phyloP scores from a whole-genome alignment of 2,888 invertebrate genomes.

The Ferdinandea cuprea region DNA sequence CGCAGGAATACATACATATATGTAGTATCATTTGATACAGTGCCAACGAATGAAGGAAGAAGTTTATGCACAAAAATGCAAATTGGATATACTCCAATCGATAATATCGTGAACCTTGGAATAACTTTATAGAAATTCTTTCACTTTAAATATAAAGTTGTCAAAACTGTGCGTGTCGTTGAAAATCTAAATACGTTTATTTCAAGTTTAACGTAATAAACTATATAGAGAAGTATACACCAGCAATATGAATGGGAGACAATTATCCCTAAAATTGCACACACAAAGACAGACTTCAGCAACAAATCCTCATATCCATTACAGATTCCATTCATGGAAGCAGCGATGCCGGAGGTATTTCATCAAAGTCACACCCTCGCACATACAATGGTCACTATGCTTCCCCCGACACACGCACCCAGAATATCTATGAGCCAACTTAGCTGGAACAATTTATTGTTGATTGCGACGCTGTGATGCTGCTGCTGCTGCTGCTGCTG shows the following conservation, averaged over 20 bases:
- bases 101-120: not conserved
- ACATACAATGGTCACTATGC: conserved; percentile 48
- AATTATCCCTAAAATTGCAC: conserved; percentile 25
- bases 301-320: conserved; percentile 5
- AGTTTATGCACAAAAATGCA: not conserved
- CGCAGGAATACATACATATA: too few relatives aligned
- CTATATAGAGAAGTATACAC: not conserved
- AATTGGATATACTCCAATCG: not conserved
- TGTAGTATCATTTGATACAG: too few relatives aligned
- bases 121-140: not conserved
- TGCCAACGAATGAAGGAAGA: too few relatives aligned
- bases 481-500: conserved; percentile 7
- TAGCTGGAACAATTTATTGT: conserved; percentile 65
- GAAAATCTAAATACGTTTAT: conserved; percentile 23
- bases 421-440: conserved; percentile 30
- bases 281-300: not conserved
- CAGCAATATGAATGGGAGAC: conserved; percentile 24
- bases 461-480: conserved; percentile 31
- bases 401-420: not conserved
- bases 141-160: not conserved
- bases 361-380: conserved; percentile 54
- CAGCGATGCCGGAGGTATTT: conserved; percentile 40
- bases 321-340: conserved; percentile 22
- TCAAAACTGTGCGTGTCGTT: not conserved
- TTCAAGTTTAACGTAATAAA: conserved; percentile 40